Evolutionary conservation across 2,113 vertebrate species (phyloP), one percentile per base, ranked within the genome.

Genomic region (Erinaceus europaeus): DNA sequence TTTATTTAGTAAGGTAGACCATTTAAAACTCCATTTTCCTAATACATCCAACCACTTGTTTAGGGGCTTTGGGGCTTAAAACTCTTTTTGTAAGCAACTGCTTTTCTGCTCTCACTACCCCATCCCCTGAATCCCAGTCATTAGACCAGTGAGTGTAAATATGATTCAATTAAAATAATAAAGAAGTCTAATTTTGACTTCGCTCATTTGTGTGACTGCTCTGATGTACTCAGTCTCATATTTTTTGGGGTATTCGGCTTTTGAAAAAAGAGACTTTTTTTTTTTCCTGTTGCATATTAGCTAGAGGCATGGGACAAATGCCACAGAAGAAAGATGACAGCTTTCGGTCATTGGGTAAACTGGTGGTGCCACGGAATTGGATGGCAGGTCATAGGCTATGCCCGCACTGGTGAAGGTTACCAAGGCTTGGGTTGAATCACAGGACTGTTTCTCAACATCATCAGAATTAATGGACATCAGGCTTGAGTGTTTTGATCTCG

Each of bases 351-450:
- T 74, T 75, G 96, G 97, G 71, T 96, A 96, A 38, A 97, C 94
- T 0, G 97, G 80, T 4, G 97, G 86, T 65, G 94, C 82, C 65
- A 80, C 20, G 0, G 96, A 90, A n/a, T 32, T 95, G 75, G 94
- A 93, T 79, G 95, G 86, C 76, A 94, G 91, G 85, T 97, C 95
- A 0, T 96, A 97, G 13, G 97, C 96, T 88, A 97, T 96, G 92
- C 97, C 90, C 81, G 96, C 92, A 53, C 96, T 96, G n/a, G 97
- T 90, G 40, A 98, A 97, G 9, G 96, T 96, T 48, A 99, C 98
- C 94, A 99, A 74, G 21, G 98, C 98, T 95, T 99, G 98, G 2
- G 98, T 99, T 0, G 98, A 99, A 95, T 99, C 98, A 92, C 98
- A 99, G 0, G 98, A 99, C 91, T 98, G 98, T 75, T 99, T 99